Percentiles rank a stretch among this genome's conserved stretches.
phyloP scores from a whole-genome alignment of 2,888 invertebrate species.

The Tachystola acroxantha region DNA sequence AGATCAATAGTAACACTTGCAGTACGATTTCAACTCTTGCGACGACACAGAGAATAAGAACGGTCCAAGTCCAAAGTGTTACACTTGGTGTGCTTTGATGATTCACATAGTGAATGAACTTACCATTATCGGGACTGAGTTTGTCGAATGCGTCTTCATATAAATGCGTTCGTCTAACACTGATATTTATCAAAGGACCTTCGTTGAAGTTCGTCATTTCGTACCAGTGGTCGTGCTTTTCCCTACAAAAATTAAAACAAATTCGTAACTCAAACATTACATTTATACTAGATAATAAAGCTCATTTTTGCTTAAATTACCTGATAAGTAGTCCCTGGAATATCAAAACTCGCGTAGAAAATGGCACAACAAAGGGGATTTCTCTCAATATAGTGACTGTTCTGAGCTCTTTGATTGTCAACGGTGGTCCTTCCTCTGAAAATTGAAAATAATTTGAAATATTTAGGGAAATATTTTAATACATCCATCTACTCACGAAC shows the following conservation, averaged over 20 bases:
- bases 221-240: conserved; percentile 86
- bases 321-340: conserved; percentile 83
- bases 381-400: conserved; percentile 93
- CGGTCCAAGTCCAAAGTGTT: too few relatives aligned
- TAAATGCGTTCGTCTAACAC: conserved; percentile 92
- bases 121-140: conserved; percentile 92
- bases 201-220: conserved; percentile 85
- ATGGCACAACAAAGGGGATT: conserved; percentile 96
- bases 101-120: too few relatives aligned
- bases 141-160: conserved; percentile 99
- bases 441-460: background rate
- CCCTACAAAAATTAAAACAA: conserved; percentile 45
- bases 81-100: too few relatives aligned
- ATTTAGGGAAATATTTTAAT: too few relatives aligned
- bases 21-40: too few relatives aligned
- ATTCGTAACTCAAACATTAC: background rate
- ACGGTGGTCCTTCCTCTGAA: conserved; percentile 87
- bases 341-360: conserved; percentile 92
- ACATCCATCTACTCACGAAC: too few relatives aligned
- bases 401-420: conserved; percentile 92
- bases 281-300: background rate
- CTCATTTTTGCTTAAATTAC: conserved; percentile 27
- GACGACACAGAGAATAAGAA: too few relatives aligned
- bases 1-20: too few relatives aligned
- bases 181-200: conserved; percentile 86